Conservation (phyloP, 30 jellyfish, hydroid and myxozoan species). For the Mastigias papua region DNA sequence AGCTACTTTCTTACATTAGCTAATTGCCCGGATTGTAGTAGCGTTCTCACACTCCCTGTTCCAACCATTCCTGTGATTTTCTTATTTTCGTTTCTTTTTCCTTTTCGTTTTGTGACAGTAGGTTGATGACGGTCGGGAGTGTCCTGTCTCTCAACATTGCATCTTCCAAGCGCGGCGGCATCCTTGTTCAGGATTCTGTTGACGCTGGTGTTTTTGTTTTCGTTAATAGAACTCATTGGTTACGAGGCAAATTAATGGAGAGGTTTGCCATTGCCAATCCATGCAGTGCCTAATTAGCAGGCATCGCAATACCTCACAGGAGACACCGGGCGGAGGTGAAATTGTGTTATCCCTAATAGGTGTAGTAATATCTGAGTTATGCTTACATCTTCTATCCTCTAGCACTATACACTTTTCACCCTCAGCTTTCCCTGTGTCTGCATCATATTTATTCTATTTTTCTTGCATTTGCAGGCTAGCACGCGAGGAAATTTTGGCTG, state of each 20-base stretch:
- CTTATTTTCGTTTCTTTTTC: too few relatives aligned
- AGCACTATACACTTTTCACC: too few relatives aligned
- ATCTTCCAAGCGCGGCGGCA: neutral
- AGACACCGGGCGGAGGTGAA: neutral
- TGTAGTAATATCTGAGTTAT: too few relatives aligned
- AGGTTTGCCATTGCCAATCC: neutral
- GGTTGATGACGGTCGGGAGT: neutral
- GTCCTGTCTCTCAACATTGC: neutral
- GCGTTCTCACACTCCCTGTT: too few relatives aligned
- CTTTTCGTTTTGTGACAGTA: neutral
- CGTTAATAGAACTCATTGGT: neutral
- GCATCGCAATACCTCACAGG: neutral
- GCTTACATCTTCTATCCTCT: too few relatives aligned
- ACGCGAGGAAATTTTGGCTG: conserved; percentile 2
- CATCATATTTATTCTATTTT: conserved; percentile 18
- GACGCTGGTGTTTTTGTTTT: neutral
- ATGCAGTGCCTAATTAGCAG: neutral
- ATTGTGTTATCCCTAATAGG: neutral
- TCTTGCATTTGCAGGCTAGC: conserved; percentile 1
- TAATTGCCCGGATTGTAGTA: too few relatives aligned
- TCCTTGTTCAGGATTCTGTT: neutral
- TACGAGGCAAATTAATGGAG: neutral
- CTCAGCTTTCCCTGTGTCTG: too few relatives aligned
- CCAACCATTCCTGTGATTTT: too few relatives aligned
- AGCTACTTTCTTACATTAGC: too few relatives aligned